These are phyloP conservation scores for Acanthopagrus latus DNA, from an alignment of 2,797 vertebrate species.

Conservation along the genomic window DNA sequence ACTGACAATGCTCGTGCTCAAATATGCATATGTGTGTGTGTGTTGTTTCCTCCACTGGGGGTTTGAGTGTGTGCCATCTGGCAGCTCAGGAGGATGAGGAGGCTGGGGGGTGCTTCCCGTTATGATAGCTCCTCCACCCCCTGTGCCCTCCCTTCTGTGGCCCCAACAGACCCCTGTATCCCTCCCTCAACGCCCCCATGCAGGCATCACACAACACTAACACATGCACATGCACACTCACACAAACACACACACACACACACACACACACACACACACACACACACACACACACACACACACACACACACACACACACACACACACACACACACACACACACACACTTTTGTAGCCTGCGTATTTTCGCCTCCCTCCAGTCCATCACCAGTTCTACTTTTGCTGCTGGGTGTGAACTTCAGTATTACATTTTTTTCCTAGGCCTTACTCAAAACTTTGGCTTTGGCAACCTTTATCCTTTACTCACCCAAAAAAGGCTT, in stretches of 20 bases:
- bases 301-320: background rate
- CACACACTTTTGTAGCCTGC: conserved; percentile 17
- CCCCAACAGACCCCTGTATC: conserved; percentile 53
- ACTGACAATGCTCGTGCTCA: conserved; percentile 55
- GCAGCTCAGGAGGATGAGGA: conserved; percentile 75
- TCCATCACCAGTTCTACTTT: conserved; percentile 12
- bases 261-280: background rate
- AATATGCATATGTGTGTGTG: conserved; percentile 50
- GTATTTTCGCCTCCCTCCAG: conserved; percentile 38
- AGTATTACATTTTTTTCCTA: conserved; percentile 2
- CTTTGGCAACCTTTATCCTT: background rate
- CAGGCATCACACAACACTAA: conserved; percentile 4
- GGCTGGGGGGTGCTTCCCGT: conserved; percentile 69
- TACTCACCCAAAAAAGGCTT: background rate
- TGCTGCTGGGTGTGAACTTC: conserved; percentile 18
- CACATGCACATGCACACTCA: background rate
- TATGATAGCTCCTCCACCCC: conserved; percentile 75
- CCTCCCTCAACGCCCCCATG: conserved; percentile 8
- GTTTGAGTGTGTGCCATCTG: conserved; percentile 84
- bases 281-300: background rate
- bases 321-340: background rate
- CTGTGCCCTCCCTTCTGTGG: conserved; percentile 52
- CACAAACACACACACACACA: background rate
- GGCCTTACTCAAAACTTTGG: background rate
- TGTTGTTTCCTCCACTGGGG: conserved; percentile 73